Evolutionary conservation across 2,888 invertebrate genomes (phyloP).

Genomic region (Orthonychiurus folsomi): DNA sequence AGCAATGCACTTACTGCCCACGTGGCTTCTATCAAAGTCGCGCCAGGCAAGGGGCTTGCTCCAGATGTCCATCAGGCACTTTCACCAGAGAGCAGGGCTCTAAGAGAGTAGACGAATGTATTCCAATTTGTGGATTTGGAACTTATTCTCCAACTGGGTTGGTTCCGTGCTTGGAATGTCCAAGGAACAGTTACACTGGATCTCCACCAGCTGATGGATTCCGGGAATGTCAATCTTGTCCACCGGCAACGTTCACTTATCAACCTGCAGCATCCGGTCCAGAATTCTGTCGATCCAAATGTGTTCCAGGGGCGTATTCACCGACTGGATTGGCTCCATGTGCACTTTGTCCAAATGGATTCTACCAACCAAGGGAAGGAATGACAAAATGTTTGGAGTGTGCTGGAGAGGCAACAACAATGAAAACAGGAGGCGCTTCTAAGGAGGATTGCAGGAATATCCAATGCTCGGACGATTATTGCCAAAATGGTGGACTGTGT

Average conservation of each 20-base stretch:
- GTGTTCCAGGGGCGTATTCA: constrained; percentile 80
- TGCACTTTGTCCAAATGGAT: constrained; percentile 81
- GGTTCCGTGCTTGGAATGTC: constrained; percentile 87
- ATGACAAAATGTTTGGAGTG: constrained; percentile 82
- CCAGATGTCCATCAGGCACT: constrained; percentile 82
- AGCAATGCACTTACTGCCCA: constrained; percentile 81
- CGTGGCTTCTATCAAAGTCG: constrained; percentile 88
- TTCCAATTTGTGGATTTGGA: constrained; percentile 91
- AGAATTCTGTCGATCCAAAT: constrained; percentile 76
- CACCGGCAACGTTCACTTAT: constrained; percentile 78
- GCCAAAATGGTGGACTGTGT: constrained; percentile 84
- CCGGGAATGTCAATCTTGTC: constrained; percentile 88
- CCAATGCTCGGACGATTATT: constrained; percentile 75
- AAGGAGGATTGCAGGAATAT: constrained; percentile 80
- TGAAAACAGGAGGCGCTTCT: constrained; percentile 65
- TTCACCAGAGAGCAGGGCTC: constrained; percentile 86
- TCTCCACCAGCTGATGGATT: constrained; percentile 83
- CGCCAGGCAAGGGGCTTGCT: constrained; percentile 79
- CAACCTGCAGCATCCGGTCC: constrained; percentile 80
- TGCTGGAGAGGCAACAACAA: constrained; percentile 80
- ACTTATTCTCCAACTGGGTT: constrained; percentile 91
- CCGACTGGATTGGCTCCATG: constrained; percentile 89
- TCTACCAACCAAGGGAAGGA: constrained; percentile 78
- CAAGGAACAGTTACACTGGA: constrained; percentile 78
- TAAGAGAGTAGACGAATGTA: constrained; percentile 73